Percentiles rank a stretch among this genome's conserved stretches.
Conservation (phyloP, 1,140 invertebrate species). For the Drosophila dunni region DNA sequence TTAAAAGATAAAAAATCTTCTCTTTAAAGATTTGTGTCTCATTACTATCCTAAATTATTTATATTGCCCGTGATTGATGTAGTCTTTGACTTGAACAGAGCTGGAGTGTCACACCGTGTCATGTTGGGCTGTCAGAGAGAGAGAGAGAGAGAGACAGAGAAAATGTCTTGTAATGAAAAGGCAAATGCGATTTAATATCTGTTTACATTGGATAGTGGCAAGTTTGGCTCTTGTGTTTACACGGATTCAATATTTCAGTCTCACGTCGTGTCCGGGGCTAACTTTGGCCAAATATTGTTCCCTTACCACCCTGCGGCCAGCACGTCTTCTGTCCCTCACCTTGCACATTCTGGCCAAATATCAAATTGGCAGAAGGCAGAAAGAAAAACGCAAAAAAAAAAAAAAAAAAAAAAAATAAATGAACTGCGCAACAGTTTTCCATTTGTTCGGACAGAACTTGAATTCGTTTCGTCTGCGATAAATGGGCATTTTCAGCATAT, state of each 20-base stretch:
- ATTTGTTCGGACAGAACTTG: slow-evolving; percentile 4
- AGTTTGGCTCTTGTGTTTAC: slow-evolving; percentile 21
- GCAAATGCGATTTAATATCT: slow-evolving; percentile 45
- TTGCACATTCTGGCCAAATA: not conserved
- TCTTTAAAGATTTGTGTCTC: not conserved
- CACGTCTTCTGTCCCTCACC: not conserved
- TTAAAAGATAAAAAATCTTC: no score
- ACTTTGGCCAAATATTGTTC: slow-evolving; percentile 13
- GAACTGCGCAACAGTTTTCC: slow-evolving; percentile 75
- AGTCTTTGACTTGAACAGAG: not conserved
- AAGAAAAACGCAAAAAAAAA: slow-evolving; percentile 10
- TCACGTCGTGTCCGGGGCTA: slow-evolving; percentile 9
- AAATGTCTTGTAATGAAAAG: not conserved
- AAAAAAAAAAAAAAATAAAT: slow-evolving; percentile 7
- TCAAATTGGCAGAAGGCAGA: slow-evolving; percentile 4
- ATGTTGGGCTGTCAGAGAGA: not conserved
- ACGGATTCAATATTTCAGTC: slow-evolving; percentile 1
- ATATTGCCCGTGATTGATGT: slow-evolving; percentile 9
- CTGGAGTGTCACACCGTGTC: slow-evolving; percentile 11
- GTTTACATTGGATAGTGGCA: slow-evolving; percentile 48
- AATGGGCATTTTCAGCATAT: slow-evolving; percentile 31
- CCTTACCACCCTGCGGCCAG: not conserved
- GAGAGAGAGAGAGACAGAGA: not conserved
- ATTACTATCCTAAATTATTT: slow-evolving; percentile 22
- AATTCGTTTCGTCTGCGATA: slow-evolving; percentile 11